Evolutionary conservation across 2,888 invertebrate genomes (phyloP), one percentile per base, ranked within the genome.

Genomic region (Stegana nigrithorax): DNA sequence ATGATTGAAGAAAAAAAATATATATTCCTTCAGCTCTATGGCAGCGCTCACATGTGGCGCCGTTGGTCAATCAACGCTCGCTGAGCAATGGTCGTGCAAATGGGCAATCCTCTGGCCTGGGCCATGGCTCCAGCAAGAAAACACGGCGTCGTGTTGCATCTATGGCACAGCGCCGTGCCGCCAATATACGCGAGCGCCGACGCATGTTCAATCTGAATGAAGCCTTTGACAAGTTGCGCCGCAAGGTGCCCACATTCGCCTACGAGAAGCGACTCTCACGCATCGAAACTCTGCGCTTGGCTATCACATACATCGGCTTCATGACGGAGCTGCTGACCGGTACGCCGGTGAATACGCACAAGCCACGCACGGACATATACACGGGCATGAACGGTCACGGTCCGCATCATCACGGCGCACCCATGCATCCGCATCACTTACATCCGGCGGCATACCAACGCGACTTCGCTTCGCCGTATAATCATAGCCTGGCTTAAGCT

Each of bases 161-260:
- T 0, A 89, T 96, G 77, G 95, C 95, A 0, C 96, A 96, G 84
- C 88, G 96, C 32, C 89, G 96, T 59, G 96, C 96, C 0, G 96
- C 96, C 25, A 97, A 97, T 86, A 96, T 96, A 68, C 90, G 96
- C 2, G 97, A 98, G 85, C 88, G 97, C 57, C 89, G 96, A 21
- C 89, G 97, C 67, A 97, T 98, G 96, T 96, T 95, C 84, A 97
- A 96, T 86, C 87, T 97, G 67, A 98, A 97, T 84, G 96, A 96
- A 83, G 97, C 97, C 1, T 98, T 98, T 79, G 97, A 97, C 83
- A 94, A 94, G 81, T 87, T 98, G 42, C 88, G 97, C 25, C 89
- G 96, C 78, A 96, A 96, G 89, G 93, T 92, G 73, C 97, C 97
- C 19, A 97, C 97, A 0, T 98, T 98, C 81, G 97, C 97, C 0